Conservation (phyloP, 2,888 invertebrate genomes). For the Omphaloscelis lunosa region DNA sequence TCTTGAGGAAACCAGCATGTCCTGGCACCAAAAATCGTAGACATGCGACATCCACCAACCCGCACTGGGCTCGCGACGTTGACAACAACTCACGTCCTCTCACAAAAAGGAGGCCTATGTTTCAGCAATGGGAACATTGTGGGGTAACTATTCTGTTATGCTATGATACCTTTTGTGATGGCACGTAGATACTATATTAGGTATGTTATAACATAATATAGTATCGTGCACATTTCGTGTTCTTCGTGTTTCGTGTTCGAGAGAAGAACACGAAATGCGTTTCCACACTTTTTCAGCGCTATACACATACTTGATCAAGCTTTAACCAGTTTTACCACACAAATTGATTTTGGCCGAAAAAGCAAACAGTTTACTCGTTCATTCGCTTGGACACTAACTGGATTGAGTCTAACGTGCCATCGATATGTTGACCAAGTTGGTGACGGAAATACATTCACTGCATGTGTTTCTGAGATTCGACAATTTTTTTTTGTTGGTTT, state of each 20-base stretch:
- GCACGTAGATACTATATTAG: too few species aligned
- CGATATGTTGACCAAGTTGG: constrained; percentile 14
- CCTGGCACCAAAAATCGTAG: background rate
- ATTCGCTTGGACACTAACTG: constrained; percentile 37
- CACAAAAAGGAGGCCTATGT: background rate
- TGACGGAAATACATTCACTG: constrained; percentile 18
- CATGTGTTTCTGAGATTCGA: background rate
- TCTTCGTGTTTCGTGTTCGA: too few species aligned
- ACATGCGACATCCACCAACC: background rate
- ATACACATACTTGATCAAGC: background rate
- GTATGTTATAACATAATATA: too few species aligned
- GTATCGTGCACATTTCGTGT: too few species aligned
- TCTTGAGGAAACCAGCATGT: background rate
- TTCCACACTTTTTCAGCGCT: background rate
- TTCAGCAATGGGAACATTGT: background rate
- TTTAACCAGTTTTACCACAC: constrained; percentile 24
- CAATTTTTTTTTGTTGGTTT: background rate
- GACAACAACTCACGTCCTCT: background rate
- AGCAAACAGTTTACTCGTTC: constrained; percentile 27
- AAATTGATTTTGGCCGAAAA: constrained; percentile 36
- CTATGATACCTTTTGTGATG: too few species aligned
- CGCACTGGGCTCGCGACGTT: too few species aligned
- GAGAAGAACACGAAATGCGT: background rate
- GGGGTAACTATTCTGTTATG: too few species aligned
- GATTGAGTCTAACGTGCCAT: constrained; percentile 27